phyloP scores from a whole-genome alignment of 2,113 vertebrate genomes.

The Nycticryphes semicollaris region DNA sequence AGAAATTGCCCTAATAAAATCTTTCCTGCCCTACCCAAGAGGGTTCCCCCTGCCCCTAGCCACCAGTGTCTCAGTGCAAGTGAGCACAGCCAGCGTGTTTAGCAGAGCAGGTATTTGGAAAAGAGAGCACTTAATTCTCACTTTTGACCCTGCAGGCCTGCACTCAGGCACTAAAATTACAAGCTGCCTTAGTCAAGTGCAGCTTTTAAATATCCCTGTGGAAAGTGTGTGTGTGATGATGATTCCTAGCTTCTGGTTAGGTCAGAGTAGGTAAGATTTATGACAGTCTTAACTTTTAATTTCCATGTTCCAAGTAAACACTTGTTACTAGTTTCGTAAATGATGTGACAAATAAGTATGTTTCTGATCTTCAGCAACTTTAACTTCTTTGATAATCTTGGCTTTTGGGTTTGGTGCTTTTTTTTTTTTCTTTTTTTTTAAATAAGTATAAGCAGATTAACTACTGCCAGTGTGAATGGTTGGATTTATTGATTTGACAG shows the following conservation, averaged over 20 bases:
- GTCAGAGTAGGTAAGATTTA: constrained; percentile 9
- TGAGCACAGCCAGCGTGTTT: not conserved
- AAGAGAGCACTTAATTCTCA: not conserved
- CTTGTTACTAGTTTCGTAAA: not conserved
- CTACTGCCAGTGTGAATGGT: not conserved
- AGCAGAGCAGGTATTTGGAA: not conserved
- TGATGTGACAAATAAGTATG: not conserved
- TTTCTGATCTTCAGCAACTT: not conserved
- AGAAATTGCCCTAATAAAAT: constrained; percentile 60
- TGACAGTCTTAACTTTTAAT: not conserved
- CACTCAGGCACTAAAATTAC: not conserved
- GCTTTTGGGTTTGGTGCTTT: not conserved
- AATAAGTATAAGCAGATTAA: not conserved
- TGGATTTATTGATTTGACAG: constrained; percentile 33
- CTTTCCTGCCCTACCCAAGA: not conserved
- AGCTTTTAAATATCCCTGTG: not conserved
- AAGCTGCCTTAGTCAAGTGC: not conserved
- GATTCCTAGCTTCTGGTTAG: not conserved
- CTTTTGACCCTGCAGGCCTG: not conserved
- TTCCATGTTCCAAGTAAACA: not conserved
- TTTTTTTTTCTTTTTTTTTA: not conserved
- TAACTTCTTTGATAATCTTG: not conserved
- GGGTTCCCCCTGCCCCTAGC: not conserved
- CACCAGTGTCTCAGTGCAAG: constrained; percentile 4
- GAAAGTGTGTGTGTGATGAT: not conserved